phyloP scores from a whole-genome alignment of 2,797 vertebrate species.

The Chloroceryle inda region DNA sequence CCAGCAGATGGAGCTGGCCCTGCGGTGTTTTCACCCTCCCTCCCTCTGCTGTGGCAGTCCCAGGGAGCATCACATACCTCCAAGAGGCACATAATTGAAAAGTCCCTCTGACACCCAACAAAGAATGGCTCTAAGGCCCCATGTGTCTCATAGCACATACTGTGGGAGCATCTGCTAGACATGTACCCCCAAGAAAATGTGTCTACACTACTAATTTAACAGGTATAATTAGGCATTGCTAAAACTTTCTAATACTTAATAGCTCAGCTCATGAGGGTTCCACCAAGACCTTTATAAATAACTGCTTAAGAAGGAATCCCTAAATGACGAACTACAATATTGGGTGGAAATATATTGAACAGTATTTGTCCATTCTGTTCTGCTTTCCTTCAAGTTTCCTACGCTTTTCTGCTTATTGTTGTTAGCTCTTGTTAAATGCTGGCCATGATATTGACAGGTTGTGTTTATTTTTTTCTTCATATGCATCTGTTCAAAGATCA shows the following conservation, averaged over 20 bases:
- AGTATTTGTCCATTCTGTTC: neutral
- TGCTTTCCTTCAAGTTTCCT: neutral
- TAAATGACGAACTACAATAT: neutral
- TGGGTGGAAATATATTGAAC: neutral
- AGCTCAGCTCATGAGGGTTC: neutral
- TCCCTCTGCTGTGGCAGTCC: rapidly evolving
- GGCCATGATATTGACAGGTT: slow-evolving; percentile 27
- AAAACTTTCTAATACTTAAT: neutral
- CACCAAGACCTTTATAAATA: neutral
- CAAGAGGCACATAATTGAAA: rapidly evolving
- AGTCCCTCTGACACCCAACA: neutral
- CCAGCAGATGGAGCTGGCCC: neutral
- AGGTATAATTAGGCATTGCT: neutral
- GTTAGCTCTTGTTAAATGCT: slow-evolving; percentile 26
- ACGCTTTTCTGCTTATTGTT: neutral
- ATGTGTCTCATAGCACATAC: rapidly evolving
- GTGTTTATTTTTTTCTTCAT: slow-evolving; percentile 9
- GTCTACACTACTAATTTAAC: neutral
- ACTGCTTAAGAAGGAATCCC: neutral
- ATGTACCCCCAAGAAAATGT: neutral
- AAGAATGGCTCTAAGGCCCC: rapidly evolving
- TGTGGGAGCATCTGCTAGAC: neutral
- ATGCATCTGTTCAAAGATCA: slow-evolving; percentile 78
- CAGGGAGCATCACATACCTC: neutral
- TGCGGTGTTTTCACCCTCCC: rapidly evolving